Base-by-base conservation (phyloP, 2,888 invertebrate genomes). In the Rotaria magnacalcarata region DNA sequence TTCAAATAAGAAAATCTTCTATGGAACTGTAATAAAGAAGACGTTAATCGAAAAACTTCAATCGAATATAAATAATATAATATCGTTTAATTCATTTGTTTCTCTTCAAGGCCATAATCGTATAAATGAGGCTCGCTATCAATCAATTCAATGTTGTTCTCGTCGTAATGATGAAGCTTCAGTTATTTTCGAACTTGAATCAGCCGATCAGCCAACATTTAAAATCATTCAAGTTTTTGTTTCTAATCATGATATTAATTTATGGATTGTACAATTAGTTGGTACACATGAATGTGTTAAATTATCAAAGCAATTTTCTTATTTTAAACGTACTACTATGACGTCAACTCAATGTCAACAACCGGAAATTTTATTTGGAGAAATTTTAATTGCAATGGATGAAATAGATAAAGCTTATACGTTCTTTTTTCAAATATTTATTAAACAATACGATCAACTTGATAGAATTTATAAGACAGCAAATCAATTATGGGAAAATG, bases 191-290 rank as follows among this genome's bases (percentile, higher is more conserved):
- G 67, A 67, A 34, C 67, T 67, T 34, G 67, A 67, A 67, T 67
- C 34, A 67, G 67, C 67, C 34, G 67, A 67, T 67, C 67, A 67
- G 19, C 67, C 67, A 41, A 41, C 27, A 67, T 67, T 67, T 67
- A 67, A 67, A 67, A 41, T 67, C 1, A 67, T 67, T 67, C 67
- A 34, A 34, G 19, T 67, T 6, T 67, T 67, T 34, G 34, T 34
- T 67, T 34, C 34, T 19, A 19, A 5, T 19, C 2, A 67, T 67
- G 19, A 67, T 10, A 67, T 14, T 16, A 34, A 67, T 67, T 14
- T 67, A 34, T 67, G 67, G 67, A 34, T 67, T 67, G 67, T 67
- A 34, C 67, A 67, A 67, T 67, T 67, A 67, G 41, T 67, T 67
- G 67, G 67, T 41, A 67, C 67, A 41, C 16, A 41, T 34, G 67